phyloP scores from a whole-genome alignment of 2,113 vertebrate genomes.

The Struthio camelus region DNA sequence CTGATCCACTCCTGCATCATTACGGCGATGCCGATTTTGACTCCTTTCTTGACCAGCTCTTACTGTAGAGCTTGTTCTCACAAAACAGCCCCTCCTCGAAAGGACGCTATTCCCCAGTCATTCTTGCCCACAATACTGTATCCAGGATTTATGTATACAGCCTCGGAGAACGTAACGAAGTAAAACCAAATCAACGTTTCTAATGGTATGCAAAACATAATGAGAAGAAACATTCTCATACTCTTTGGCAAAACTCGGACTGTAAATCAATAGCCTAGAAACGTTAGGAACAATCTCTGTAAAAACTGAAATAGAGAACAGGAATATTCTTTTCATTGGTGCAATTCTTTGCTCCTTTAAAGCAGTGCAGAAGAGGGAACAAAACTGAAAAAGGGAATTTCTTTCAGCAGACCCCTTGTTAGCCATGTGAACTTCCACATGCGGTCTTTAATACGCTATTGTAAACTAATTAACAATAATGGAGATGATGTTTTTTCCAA shows the following conservation, averaged over 20 bases:
- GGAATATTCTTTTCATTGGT: not conserved
- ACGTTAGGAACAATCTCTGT: not conserved
- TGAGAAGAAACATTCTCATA: not conserved
- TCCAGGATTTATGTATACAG: not conserved
- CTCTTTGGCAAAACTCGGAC: not conserved
- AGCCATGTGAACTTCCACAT: not conserved
- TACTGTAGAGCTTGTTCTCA: not conserved
- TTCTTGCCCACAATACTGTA: rapidly evolving
- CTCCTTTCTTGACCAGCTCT: not conserved
- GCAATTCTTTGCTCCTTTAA: not conserved
- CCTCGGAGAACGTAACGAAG: not conserved
- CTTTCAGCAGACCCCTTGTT: not conserved
- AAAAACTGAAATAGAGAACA: not conserved
- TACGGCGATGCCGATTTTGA: rapidly evolving
- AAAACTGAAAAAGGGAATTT: not conserved
- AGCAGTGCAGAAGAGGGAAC: not conserved
- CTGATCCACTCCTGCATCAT: not conserved
- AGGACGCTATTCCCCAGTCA: not conserved
- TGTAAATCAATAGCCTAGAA: not conserved
- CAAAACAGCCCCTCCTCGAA: not conserved
- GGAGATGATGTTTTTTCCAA: not conserved
- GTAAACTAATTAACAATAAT: not conserved
- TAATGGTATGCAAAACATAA: not conserved
- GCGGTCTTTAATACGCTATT: not conserved
- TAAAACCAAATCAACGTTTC: not conserved